phyloP scores from a whole-genome alignment of 1,140 invertebrate genomes.

The Drosophila murphyi region DNA sequence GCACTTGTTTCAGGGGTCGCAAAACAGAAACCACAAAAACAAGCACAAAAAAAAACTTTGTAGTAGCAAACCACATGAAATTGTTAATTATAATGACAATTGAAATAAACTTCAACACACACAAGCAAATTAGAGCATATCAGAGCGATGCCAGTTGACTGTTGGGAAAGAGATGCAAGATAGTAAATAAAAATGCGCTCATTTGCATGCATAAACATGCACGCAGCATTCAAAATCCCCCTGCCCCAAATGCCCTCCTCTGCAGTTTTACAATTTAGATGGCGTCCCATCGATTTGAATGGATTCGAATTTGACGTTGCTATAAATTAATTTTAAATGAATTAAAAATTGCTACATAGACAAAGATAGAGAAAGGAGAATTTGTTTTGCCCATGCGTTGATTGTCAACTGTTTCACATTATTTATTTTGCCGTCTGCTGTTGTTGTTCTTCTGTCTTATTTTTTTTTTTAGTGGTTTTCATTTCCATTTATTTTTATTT shows the following conservation, averaged over 20 bases:
- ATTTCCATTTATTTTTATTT: conserved; percentile 17
- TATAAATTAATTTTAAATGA: conserved; percentile 64
- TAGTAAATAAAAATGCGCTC: conserved; percentile 26
- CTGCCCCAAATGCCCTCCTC: neutral
- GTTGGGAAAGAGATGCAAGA: conserved; percentile 1
- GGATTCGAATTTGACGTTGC: conserved; percentile 41
- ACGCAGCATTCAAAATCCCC: conserved; percentile 1
- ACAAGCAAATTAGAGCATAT: neutral
- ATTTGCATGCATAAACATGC: conserved; percentile 57
- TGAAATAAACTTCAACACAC: conserved; percentile 48
- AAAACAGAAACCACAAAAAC: conserved; percentile 13
- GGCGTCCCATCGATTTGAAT: conserved; percentile 12
- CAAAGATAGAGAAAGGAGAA: conserved; percentile 3
- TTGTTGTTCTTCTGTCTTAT: no score
- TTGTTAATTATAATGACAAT: conserved; percentile 75
- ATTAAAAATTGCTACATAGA: conserved; percentile 36
- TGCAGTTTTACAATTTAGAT: conserved; percentile 28
- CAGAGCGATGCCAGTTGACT: conserved; percentile 6
- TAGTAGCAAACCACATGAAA: conserved; percentile 53
- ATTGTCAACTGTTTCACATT: conserved; percentile 19
- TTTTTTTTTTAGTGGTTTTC: neutral
- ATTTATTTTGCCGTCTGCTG: conserved; percentile 1
- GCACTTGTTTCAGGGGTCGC: neutral
- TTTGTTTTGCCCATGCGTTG: conserved; percentile 9
- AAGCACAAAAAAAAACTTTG: conserved; percentile 7